Evolutionary conservation across 2,888 invertebrate genomes (phyloP).

Genomic region (Azorinus chamasolen): DNA sequence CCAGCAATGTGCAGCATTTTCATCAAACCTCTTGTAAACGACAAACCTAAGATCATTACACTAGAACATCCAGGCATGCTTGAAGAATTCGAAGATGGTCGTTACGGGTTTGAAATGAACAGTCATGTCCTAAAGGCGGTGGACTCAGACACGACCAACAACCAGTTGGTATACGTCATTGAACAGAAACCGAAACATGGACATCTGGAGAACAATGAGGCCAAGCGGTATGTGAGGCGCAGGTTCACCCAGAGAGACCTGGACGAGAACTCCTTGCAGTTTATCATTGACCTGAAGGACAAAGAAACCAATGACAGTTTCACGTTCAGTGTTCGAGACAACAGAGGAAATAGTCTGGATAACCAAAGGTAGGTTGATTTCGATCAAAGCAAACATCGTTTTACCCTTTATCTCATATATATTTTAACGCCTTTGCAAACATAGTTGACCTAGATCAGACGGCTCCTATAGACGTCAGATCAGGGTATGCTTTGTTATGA

Average conservation of each 20-base stretch:
- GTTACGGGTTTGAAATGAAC: slow-evolving; percentile 81
- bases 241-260: slow-evolving; percentile 85
- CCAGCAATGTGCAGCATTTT: slow-evolving; percentile 83
- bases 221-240: slow-evolving; percentile 80
- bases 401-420: too few relatives aligned
- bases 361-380: slow-evolving; percentile 77
- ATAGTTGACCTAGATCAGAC: too few relatives aligned
- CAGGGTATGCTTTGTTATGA: too few relatives aligned
- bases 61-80: slow-evolving; percentile 79
- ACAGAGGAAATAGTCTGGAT: slow-evolving; percentile 80
- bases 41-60: slow-evolving; percentile 81
- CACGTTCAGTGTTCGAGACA: slow-evolving; percentile 82
- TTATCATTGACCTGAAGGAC: slow-evolving; percentile 78
- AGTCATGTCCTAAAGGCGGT: slow-evolving; percentile 79
- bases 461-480: too few relatives aligned
- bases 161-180: slow-evolving; percentile 81
- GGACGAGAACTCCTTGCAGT: slow-evolving; percentile 81
- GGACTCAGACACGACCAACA: slow-evolving; percentile 78
- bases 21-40: slow-evolving; percentile 81
- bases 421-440: too few relatives aligned
- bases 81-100: slow-evolving; percentile 76
- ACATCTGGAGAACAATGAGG: slow-evolving; percentile 82
- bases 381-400: too few relatives aligned
- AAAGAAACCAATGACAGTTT: slow-evolving; percentile 82
- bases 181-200: slow-evolving; percentile 81